A percentile compares a stretch with the other conserved stretches of the same genome.
Evolutionary conservation across 1,140 invertebrate species (phyloP).

Genomic region (Heliconius himera): DNA sequence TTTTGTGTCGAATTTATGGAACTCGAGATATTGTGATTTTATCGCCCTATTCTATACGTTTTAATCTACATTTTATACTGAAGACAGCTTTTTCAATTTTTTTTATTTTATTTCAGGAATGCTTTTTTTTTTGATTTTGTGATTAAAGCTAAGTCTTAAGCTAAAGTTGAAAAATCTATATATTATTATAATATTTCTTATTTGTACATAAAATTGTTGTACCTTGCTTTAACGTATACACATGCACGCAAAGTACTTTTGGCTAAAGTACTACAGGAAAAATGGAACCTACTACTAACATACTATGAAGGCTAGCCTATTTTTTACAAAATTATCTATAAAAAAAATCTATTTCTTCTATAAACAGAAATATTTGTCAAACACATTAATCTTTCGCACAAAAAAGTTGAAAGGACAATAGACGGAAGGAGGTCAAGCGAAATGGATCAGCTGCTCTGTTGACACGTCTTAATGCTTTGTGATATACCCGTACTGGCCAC

Average conservation of each 20-base stretch:
- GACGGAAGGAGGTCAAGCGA: conserved; percentile 20
- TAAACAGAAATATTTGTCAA: neutral
- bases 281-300: neutral
- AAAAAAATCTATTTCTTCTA: neutral
- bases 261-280: too few relatives aligned
- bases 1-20: conserved; percentile 1
- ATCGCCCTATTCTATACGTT: neutral
- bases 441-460: conserved; percentile 25
- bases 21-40: neutral
- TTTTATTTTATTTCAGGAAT: neutral
- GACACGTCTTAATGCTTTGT: conserved; percentile 23
- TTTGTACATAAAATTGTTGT: too few relatives aligned
- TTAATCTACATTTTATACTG: conserved; percentile 7
- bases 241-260: too few relatives aligned
- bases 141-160: too few relatives aligned
- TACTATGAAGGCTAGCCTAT: neutral
- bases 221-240: too few relatives aligned
- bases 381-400: conserved; percentile 20
- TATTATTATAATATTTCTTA: too few relatives aligned
- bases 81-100: neutral
- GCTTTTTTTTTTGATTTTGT: neutral
- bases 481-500: conserved; percentile 6
- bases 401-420: conserved; percentile 19
- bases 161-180: too few relatives aligned
- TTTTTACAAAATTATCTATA: neutral